Conservation (phyloP, 2,888 invertebrate genomes). For the Oxycera nigricornis region DNA sequence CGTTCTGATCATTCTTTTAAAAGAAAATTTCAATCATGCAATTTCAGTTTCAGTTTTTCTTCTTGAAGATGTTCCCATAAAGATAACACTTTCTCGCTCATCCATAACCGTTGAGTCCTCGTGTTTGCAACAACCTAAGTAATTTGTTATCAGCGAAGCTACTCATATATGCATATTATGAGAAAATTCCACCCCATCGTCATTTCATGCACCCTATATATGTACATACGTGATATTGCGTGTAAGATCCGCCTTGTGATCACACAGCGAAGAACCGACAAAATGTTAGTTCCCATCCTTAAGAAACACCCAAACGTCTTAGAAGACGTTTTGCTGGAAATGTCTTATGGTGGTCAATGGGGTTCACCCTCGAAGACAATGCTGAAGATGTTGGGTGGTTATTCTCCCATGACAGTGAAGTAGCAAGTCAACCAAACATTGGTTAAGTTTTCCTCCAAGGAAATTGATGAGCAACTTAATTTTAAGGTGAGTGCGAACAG, state of each 20-base stretch:
- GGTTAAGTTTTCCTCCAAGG: neutral
- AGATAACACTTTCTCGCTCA: conserved; percentile 9
- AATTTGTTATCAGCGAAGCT: neutral
- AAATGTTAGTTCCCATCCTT: conserved; percentile 34
- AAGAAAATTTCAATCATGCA: too few relatives aligned
- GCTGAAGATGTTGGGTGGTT: conserved; percentile 22
- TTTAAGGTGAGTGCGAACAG: neutral
- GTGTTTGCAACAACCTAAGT: neutral
- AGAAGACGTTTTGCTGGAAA: neutral
- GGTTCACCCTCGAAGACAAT: conserved; percentile 24
- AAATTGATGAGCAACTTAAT: neutral
- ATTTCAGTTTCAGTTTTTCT: neutral
- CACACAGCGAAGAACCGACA: neutral
- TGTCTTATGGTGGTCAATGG: conserved; percentile 21
- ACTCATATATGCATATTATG: neutral
- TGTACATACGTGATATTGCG: conserved; percentile 21
- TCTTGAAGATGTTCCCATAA: neutral
- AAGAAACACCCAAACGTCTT: conserved; percentile 2
- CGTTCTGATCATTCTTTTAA: too few relatives aligned
- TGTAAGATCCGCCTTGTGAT: conserved; percentile 15
- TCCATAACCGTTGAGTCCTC: neutral
- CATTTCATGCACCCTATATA: conserved; percentile 3
- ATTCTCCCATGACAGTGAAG: conserved; percentile 45
- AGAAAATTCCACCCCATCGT: conserved; percentile 2
- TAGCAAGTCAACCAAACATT: conserved; percentile 17